Percentiles rank a stretch among this genome's conserved stretches.
phyloP scores from a whole-genome alignment of 2,888 invertebrate genomes.

The Diplazon laetatorius region DNA sequence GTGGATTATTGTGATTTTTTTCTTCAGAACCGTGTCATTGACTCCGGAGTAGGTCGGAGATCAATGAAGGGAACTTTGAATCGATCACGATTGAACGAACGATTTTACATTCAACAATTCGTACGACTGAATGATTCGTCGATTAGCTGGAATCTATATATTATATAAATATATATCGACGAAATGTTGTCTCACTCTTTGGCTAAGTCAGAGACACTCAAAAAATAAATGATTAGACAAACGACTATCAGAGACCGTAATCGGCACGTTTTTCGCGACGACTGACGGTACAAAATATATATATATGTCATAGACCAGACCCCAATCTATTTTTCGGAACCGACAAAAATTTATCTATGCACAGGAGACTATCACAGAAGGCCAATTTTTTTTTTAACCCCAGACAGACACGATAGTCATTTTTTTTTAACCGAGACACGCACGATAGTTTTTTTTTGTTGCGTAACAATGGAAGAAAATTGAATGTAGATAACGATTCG shows the following conservation, averaged over 20 bases:
- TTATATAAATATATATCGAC: background rate
- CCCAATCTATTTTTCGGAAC: background rate
- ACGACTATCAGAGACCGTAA: too few species aligned
- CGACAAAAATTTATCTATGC: background rate
- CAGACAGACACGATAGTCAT: too few species aligned
- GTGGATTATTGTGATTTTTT: constrained; percentile 6
- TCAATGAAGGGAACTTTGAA: background rate
- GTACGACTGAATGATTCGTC: background rate
- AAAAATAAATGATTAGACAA: too few species aligned
- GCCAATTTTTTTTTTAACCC: background rate
- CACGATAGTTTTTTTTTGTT: background rate
- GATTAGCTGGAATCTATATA: background rate
- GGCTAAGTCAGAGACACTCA: too few species aligned
- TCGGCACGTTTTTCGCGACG: too few species aligned
- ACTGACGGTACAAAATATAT: too few species aligned
- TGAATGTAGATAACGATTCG: constrained; percentile 21
- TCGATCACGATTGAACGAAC: background rate
- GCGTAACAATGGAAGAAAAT: constrained; percentile 16
- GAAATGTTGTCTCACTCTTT: background rate
- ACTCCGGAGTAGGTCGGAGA: background rate
- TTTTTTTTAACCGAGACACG: background rate
- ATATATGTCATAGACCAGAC: background rate
- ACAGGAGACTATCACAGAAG: too few species aligned
- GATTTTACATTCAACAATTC: background rate
- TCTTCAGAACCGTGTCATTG: constrained; percentile 7